Evolutionary conservation across 64 coral and sea anemone species (phyloP), one percentile per base, ranked within the genome.

Genomic region (Orbicella faveolata): DNA sequence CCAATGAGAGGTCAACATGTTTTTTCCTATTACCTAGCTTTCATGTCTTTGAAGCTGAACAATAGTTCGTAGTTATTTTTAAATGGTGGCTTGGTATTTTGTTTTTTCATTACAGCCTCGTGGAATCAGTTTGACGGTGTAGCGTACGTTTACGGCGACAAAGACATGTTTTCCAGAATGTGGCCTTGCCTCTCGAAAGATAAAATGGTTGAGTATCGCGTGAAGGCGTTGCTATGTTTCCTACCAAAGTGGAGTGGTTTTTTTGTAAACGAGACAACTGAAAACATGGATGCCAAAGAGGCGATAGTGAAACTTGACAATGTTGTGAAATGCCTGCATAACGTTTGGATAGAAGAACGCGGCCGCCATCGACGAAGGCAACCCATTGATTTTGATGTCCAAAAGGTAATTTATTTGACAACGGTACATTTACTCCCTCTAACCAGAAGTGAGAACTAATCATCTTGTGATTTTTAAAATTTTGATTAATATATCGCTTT

Each of bases 201-300:
- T 25, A 1, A 62, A 0, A 12, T 65, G 33, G 34, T 21, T 10
- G 21, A 93, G 54, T 20, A 88, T 61, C 65, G 86, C 11, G 9
- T 17, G 5, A 11, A 30, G 23, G 91, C 91, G 17, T 44, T 77
- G 9, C 9, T 23, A 34, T 48, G 19, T 23, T 88, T 88, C 61
- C 76, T 93, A 54, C 91, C 91, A 88, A 80, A 76, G 44, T 93
- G 91, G 91, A 73, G 80, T 39, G 91, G 91, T 57, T 93, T 93
- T 51, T 30, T 61, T 74, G 51, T 81, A 5, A 17, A 74, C 35
- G 61, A 18, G 6, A 18, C 61, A 34, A 21, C 8, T 23, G 90
- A 86, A 52, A 9, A 78, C 9, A 87, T 92, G 82, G 23, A 74
- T 66, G 90, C 74, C 16, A 86, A 37, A 19, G 82, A 86, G 8